These are phyloP conservation scores for Drosophila planitibia DNA, from an alignment of 2,888 invertebrate genomes.

Conservation along the genomic window DNA sequence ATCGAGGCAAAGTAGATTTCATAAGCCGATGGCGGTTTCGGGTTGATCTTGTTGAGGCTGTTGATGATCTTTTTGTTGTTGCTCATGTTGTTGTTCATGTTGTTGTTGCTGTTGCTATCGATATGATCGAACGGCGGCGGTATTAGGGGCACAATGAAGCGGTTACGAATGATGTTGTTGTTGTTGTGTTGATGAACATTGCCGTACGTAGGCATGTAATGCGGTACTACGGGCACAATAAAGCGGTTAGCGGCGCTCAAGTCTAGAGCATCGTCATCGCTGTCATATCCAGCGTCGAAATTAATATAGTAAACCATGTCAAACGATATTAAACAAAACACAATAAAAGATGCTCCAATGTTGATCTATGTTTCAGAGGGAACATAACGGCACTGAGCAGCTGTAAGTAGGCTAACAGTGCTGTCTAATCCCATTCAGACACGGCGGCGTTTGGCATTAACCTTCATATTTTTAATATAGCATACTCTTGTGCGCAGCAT, in stretches of 20 bases:
- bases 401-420: conserved; percentile 38
- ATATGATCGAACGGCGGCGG: not conserved
- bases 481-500: conserved; percentile 43
- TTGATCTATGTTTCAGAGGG: not conserved
- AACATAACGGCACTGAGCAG: conserved; percentile 59
- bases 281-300: not conserved
- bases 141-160: conserved; percentile 30
- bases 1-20: not conserved
- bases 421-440: conserved; percentile 19
- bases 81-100: not conserved
- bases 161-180: not conserved
- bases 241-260: not conserved
- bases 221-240: not conserved
- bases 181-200: too few relatives aligned
- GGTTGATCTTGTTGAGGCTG: not conserved
- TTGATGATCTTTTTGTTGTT: not conserved
- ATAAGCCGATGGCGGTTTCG: not conserved
- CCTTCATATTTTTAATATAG: conserved; percentile 5
- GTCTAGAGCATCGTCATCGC: conserved; percentile 5
- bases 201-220: not conserved
- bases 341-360: not conserved
- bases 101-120: not conserved
- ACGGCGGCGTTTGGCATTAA: conserved; percentile 36
- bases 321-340: not conserved
- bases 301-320: not conserved